A percentile compares a stretch with the other conserved stretches of the same genome.
phyloP scores from a whole-genome alignment of 2,888 invertebrate species.

The Ochropleura leucogaster region DNA sequence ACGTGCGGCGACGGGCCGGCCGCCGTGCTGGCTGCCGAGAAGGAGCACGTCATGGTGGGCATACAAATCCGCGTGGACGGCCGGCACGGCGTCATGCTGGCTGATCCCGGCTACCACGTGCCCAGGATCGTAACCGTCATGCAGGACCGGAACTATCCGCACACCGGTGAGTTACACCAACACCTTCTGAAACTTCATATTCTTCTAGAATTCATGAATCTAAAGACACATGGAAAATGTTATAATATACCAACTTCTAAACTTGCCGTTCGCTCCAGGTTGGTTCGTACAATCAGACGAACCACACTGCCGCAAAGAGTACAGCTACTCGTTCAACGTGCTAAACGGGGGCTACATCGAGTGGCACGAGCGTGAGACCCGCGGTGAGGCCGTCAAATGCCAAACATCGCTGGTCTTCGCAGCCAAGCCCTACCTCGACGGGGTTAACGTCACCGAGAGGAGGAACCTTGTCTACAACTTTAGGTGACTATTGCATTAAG shows the following conservation, averaged over 20 bases:
- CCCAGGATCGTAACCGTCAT: slow-evolving; percentile 96
- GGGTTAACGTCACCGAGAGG: slow-evolving; percentile 96
- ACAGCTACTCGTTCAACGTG: slow-evolving; percentile 94
- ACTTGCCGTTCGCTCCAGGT: slow-evolving; percentile 83
- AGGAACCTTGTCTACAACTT: slow-evolving; percentile 97
- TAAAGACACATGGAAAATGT: background rate
- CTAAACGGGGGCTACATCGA: slow-evolving; percentile 94
- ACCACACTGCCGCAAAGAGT: slow-evolving; percentile 94
- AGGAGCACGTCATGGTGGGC: slow-evolving; percentile 96
- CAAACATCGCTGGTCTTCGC: slow-evolving; percentile 95
- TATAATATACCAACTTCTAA: background rate
- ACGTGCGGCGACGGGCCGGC: slow-evolving; percentile 89
- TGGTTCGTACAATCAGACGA: slow-evolving; percentile 96
- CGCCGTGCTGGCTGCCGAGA: slow-evolving; percentile 93
- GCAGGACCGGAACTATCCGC: slow-evolving; percentile 95
- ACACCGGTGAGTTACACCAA: slow-evolving; percentile 91
- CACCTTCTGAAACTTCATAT: background rate
- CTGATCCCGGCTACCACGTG: slow-evolving; percentile 98
- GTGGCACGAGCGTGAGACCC: slow-evolving; percentile 95
- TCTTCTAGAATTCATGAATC: background rate
- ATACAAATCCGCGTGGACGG: slow-evolving; percentile 93
- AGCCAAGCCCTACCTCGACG: slow-evolving; percentile 94
- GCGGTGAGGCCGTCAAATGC: slow-evolving; percentile 89
- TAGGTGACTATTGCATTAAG: slow-evolving; percentile 75
- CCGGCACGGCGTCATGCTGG: slow-evolving; percentile 94